Evolutionary conservation across 1,140 invertebrate species (phyloP), one percentile per base, ranked within the genome.

Genomic region (Steinernema feltiae): DNA sequence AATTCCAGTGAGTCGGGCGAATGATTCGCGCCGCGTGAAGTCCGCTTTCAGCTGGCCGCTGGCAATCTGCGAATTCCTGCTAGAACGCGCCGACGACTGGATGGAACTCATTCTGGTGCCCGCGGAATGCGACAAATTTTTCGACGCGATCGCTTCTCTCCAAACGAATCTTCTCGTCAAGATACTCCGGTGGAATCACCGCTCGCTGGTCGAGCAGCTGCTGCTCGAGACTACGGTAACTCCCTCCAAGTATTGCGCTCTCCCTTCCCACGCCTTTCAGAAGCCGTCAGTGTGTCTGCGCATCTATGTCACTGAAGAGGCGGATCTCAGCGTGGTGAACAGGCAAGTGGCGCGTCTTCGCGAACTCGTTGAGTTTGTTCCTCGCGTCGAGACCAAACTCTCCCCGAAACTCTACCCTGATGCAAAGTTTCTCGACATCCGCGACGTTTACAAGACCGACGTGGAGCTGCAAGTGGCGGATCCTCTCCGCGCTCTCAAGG

Each of bases 61-160:
- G 2, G 53, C 7, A 15, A 63, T 63, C 53, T 63, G 53, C 24
- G 15, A 63, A 27, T 3, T 63, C 53, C 53, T 63, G 15, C 53
- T 63, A 3, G 53, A 63, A 15, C 7, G 24, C 53, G 7, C 53
- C 15, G 53, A 63, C 53, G 7, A 3, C 53, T 63, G 53, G 53
- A 63, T 63, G 3, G 24, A 63, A 27, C 53, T 63, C 53, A 63
- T 63, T 27, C 24, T 63, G 53, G 53, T 15, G 24, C 15, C 53
- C 15, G 53, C 15, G 12, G 24, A 63, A 21, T 63, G 53, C 53
- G 53, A 63, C 53, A 15, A 27, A 7, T 63, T 63, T 27, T 63
- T 63, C 53, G 53, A 63, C 53, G 53, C 53, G 24, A 63, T 63
- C 53, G 53, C 53, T 21, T 63, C 53, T 21, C 24, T 63, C 15